Evolutionary conservation across 2,888 invertebrate genomes (phyloP).

Genomic region (Invenusta paracnida): DNA sequence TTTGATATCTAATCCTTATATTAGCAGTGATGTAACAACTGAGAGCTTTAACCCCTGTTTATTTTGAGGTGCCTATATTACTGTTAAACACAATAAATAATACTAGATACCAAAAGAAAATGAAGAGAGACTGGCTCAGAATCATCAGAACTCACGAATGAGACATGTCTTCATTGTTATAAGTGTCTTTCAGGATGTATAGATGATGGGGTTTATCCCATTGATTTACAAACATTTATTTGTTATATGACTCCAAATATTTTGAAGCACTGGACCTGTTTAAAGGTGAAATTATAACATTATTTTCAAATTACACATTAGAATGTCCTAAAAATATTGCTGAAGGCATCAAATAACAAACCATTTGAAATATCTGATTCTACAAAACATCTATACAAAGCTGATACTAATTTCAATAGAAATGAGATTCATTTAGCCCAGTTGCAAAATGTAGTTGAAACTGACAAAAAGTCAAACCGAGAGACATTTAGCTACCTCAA

Average conservation of each 20-base stretch:
- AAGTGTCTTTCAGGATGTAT: background rate
- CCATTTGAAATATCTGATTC: conserved; percentile 11
- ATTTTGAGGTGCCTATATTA: no score
- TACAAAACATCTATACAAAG: conserved; percentile 11
- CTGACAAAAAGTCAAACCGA: background rate
- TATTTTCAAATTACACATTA: background rate
- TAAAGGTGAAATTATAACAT: background rate
- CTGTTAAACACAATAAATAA: no score
- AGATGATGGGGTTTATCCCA: background rate
- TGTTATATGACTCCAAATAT: background rate
- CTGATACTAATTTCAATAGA: conserved; percentile 1
- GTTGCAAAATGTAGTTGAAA: background rate
- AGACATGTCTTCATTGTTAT: background rate
- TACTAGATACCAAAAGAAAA: no score
- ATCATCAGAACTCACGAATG: background rate
- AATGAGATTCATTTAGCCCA: background rate
- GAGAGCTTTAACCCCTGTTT: no score
- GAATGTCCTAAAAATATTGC: background rate
- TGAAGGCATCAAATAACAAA: conserved; percentile 19
- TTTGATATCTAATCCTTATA: no score
- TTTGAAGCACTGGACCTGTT: conserved; percentile 6
- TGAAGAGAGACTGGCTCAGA: no score
- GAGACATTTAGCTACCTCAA: conserved; percentile 1
- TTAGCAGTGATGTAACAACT: no score
- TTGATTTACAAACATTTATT: background rate